Base-by-base conservation (phyloP, 2,113 vertebrate genomes). In the Entelurus aequoreus region DNA sequence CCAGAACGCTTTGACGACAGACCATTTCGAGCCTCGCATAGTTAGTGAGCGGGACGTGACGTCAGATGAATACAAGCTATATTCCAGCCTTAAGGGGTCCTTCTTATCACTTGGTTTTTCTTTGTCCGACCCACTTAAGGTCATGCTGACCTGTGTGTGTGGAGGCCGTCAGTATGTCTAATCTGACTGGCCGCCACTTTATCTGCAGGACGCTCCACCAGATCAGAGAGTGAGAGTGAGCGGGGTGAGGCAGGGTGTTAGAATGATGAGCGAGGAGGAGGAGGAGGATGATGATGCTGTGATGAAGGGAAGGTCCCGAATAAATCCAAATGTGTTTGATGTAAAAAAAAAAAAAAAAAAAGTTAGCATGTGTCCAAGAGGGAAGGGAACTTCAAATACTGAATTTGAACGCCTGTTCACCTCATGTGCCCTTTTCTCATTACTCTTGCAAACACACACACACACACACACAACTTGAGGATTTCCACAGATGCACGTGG, bases 141-240 rank as follows among this genome's bases (percentile, higher is more conserved):
- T 56, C 66, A 74, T 21, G 60, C 66, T 77, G 74, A 81, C 79
- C 75, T 50, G 38, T 59, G 64, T 66, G 52, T 4, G 13, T 14
- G 52, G 4, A 13, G 15, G 55, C 15, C 55, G 55, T 57, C 55
- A 57, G 38, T 19, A 6, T 13, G 16, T 57, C 55, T 44, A 57
- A 57, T 57, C 55, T 44, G 40, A 57, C 55, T 44, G n/a, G 55
- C 16, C 10, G 16, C 55, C 38, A 44, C 55, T 12, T 57, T 57
- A 57, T 44, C 55, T 44, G 55, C 38, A 44, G 40, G 55, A 19
- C 55, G n/a, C 40, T 21, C 16, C n/a, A 12, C 16, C 55, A 44
- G 55, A 57, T 44, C n/a, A 57, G 55, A 42, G 38, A 19, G 55
- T 40, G 16, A n/a, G 36, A 40, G 54, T 40, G 54, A 15, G 54